Percentiles rank a stretch among this genome's conserved stretches.
phyloP scores from a whole-genome alignment of 2,888 invertebrate species.

The Macrophya annulata region DNA sequence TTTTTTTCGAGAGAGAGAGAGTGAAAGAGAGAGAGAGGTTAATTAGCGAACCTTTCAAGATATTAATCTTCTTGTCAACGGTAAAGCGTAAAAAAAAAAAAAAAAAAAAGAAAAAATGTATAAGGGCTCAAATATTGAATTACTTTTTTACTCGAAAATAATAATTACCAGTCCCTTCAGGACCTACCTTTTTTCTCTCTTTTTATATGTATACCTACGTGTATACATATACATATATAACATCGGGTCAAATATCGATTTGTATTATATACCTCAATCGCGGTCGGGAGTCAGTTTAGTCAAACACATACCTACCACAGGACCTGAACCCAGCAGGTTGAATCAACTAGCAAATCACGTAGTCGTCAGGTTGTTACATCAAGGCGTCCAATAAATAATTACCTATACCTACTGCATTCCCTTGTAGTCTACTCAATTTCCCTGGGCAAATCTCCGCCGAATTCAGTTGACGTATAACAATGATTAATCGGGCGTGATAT shows the following conservation, averaged over 20 bases:
- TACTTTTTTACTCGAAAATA: slow-evolving; percentile 43
- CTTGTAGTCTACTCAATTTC: slow-evolving; percentile 23
- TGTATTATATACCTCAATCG: slow-evolving; percentile 26
- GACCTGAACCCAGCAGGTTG: not conserved
- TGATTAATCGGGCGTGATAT: slow-evolving; percentile 47
- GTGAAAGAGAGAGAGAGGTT: slow-evolving; percentile 35
- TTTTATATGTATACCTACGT: not conserved
- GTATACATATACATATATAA: not conserved
- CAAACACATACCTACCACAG: not conserved
- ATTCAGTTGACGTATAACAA: slow-evolving; percentile 47
- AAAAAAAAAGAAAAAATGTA: slow-evolving; percentile 1
- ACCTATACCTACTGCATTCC: not conserved
- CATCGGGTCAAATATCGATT: slow-evolving; percentile 40
- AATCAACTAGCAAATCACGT: slow-evolving; percentile 30
- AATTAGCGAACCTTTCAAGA: slow-evolving; percentile 53
- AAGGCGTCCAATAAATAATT: slow-evolving; percentile 45
- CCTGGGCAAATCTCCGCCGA: slow-evolving; percentile 50
- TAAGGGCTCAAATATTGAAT: slow-evolving; percentile 38
- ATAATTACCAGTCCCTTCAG: slow-evolving; percentile 24
- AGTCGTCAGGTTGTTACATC: slow-evolving; percentile 32
- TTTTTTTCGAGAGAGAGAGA: not conserved
- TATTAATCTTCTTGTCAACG: slow-evolving; percentile 55
- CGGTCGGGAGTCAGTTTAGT: not conserved
- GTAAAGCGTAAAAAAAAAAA: slow-evolving; percentile 40
- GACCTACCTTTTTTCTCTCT: not conserved